phyloP scores from a whole-genome alignment of 2,888 invertebrate genomes.

The Agonopterix heracliana region DNA sequence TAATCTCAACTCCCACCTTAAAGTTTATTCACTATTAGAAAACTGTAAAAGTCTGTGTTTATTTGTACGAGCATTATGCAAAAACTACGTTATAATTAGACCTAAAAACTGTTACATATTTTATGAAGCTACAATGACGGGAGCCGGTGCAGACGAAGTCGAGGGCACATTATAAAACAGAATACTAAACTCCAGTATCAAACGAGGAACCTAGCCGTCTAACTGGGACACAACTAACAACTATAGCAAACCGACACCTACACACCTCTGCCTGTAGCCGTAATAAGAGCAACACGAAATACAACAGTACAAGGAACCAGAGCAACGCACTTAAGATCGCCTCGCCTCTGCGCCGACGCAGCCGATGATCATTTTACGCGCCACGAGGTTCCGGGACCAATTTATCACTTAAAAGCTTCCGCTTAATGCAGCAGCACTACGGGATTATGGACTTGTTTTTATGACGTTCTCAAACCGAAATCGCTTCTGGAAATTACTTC shows the following conservation, averaged over 20 bases:
- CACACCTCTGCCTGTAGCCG: constrained; percentile 2
- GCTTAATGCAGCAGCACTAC: constrained; percentile 43
- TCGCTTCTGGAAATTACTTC: constrained; percentile 32
- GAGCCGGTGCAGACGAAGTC: too few relatives aligned
- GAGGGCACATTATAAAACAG: too few relatives aligned
- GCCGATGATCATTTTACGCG: constrained; percentile 65
- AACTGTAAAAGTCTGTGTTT: too few relatives aligned
- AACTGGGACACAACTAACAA: constrained; percentile 4
- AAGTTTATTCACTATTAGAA: too few relatives aligned
- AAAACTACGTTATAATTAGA: too few relatives aligned
- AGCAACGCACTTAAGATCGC: constrained; percentile 54
- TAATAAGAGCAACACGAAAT: constrained; percentile 10
- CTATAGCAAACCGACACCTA: constrained; percentile 3
- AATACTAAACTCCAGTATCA: too few relatives aligned
- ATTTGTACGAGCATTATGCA: too few relatives aligned
- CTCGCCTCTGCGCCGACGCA: constrained; percentile 13
- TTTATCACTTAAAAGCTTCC: constrained; percentile 75
- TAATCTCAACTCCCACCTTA: too few relatives aligned
- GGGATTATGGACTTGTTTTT: constrained; percentile 39
- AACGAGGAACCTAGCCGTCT: neutral
- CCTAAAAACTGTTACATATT: too few relatives aligned
- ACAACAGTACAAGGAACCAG: constrained; percentile 36
- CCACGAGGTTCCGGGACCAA: constrained; percentile 68
- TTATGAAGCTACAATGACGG: too few relatives aligned
- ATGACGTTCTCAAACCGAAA: constrained; percentile 36